phyloP scores from a whole-genome alignment of 2,797 vertebrate genomes.

The Notolabrus celidotus region DNA sequence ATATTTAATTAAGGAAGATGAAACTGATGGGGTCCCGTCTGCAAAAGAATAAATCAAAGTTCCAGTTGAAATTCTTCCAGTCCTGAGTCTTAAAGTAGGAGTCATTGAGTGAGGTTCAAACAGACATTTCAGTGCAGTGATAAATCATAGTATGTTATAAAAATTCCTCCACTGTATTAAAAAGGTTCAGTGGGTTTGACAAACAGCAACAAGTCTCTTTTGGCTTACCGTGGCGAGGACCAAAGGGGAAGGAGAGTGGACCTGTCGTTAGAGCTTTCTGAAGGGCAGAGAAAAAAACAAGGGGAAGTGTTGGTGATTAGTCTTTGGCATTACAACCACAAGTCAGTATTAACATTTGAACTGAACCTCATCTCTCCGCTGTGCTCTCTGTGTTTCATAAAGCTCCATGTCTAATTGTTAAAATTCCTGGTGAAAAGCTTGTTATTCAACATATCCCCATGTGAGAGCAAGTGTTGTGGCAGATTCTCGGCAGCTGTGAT shows the following conservation, averaged over 20 bases:
- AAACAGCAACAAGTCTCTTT: slow-evolving; percentile 24
- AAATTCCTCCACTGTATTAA: slow-evolving; percentile 39
- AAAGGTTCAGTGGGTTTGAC: slow-evolving; percentile 47
- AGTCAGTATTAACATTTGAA: slow-evolving; percentile 7
- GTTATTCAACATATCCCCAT: slow-evolving; percentile 49
- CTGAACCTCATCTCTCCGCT: not conserved
- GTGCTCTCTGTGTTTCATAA: slow-evolving; percentile 20
- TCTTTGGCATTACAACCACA: not conserved
- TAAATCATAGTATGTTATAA: slow-evolving; percentile 42
- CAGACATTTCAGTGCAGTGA: slow-evolving; percentile 45
- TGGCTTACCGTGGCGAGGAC: slow-evolving; percentile 75
- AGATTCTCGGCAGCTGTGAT: slow-evolving; percentile 63
- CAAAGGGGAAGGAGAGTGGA: slow-evolving; percentile 44
- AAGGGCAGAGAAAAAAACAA: slow-evolving; percentile 45
- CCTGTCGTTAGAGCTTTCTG: slow-evolving; percentile 68
- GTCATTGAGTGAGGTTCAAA: slow-evolving; percentile 48
- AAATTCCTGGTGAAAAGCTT: slow-evolving; percentile 31
- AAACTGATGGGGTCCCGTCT: slow-evolving; percentile 12
- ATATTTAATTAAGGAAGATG: not conserved
- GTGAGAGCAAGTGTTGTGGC: slow-evolving; percentile 34
- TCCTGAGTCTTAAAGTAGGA: slow-evolving; percentile 39
- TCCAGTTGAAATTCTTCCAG: slow-evolving; percentile 58
- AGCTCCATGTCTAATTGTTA: slow-evolving; percentile 21
- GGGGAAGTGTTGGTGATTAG: slow-evolving; percentile 21
- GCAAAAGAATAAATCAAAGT: slow-evolving; percentile 41